These are phyloP conservation scores for Gopherus flavomarginatus DNA, from an alignment of 2,113 vertebrate genomes.

Conservation along the genomic window DNA sequence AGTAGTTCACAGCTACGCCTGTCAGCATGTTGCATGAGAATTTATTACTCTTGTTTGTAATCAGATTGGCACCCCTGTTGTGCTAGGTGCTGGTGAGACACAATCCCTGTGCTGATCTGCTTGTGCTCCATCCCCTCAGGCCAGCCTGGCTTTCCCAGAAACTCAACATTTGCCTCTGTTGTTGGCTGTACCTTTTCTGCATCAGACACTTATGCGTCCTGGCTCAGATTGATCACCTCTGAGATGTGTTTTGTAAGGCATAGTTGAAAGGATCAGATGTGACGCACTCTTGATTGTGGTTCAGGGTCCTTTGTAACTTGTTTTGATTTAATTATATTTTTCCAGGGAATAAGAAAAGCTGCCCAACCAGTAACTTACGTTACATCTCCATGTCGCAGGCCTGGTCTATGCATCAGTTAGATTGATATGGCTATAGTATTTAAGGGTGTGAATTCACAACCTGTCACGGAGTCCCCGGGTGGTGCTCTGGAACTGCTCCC, in stretches of 20 bases:
- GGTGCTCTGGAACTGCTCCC: too few species aligned
- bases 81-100: neutral
- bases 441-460: neutral
- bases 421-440: neutral
- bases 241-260: neutral
- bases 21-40: neutral
- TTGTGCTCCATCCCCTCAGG: neutral
- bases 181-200: neutral
- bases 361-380: neutral
- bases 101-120: neutral
- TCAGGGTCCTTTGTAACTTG: constrained; percentile 20
- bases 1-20: neutral
- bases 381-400: neutral
- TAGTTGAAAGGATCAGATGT: neutral
- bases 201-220: neutral
- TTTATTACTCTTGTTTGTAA: neutral
- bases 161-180: neutral
- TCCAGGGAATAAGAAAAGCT: constrained; percentile 14
- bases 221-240: neutral
- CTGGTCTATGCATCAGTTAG: neutral
- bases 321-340: constrained; percentile 52
- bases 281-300: neutral
- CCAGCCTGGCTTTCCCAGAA: neutral
- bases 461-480: too few species aligned
- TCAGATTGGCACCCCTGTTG: neutral